A percentile compares a stretch with the other conserved stretches of the same genome.
phyloP scores from a whole-genome alignment of 2,113 vertebrate species.

The Gobio gobio region DNA sequence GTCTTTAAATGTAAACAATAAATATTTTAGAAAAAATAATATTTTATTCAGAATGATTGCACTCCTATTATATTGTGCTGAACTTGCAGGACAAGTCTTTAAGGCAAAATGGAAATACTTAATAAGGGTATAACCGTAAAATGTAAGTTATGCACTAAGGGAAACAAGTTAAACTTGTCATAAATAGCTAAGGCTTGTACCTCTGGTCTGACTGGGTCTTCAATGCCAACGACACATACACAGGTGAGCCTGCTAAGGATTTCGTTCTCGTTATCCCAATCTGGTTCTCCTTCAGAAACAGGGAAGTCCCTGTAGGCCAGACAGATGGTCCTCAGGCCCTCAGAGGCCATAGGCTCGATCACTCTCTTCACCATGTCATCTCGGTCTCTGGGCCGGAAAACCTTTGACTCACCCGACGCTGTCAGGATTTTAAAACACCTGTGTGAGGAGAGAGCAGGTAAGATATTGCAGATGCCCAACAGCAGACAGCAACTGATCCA shows the following conservation, averaged over 20 bases:
- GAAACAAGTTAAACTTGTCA: too few species aligned
- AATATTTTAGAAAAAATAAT: too few species aligned
- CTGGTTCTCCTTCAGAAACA: conserved; percentile 88
- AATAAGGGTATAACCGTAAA: too few species aligned
- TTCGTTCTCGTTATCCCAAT: conserved; percentile 97
- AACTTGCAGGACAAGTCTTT: too few species aligned
- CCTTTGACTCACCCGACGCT: conserved; percentile 88
- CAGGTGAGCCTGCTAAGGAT: conserved; percentile 93
- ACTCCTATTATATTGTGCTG: too few species aligned
- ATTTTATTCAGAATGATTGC: too few species aligned
- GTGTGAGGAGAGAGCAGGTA: conserved; percentile 35
- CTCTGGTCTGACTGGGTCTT: conserved; percentile 97
- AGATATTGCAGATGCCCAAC: neutral
- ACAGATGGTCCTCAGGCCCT: conserved; percentile 97
- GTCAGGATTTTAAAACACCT: conserved; percentile 96
- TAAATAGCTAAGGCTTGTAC: conserved; percentile 66
- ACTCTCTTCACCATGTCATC: conserved; percentile 96
- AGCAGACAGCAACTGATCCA: neutral
- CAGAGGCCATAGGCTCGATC: conserved; percentile 98
- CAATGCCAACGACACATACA: conserved; percentile 94
- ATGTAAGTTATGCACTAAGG: too few species aligned
- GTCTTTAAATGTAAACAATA: too few species aligned
- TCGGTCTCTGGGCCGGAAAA: conserved; percentile 92
- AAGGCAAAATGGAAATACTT: too few species aligned
- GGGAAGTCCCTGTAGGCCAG: conserved; percentile 95